A percentile compares a stretch with the other conserved stretches of the same genome.
Evolutionary conservation across 1,140 invertebrate genomes (phyloP).

Genomic region (Neocloeon triangulifer): DNA sequence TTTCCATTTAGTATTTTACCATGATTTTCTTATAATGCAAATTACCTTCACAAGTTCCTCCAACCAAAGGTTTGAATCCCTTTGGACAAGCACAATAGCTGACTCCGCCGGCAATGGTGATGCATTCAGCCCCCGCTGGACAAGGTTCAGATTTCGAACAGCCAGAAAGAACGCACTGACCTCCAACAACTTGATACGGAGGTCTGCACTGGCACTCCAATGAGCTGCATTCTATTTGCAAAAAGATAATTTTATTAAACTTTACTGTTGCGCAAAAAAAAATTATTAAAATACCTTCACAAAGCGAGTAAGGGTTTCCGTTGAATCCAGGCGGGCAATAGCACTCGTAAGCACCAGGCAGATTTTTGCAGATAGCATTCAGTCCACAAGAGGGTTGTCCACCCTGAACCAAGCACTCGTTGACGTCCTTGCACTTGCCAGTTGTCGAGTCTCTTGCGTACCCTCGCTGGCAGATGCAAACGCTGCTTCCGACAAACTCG

Average conservation of each 20-base stretch:
- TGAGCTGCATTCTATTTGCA: conserved; percentile 41
- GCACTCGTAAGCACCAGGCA: conserved; percentile 84
- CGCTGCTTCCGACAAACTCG: conserved; percentile 40
- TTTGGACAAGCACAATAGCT: conserved; percentile 75
- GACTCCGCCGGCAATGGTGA: conserved; percentile 67
- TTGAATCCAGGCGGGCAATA: conserved; percentile 67
- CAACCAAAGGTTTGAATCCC: conserved; percentile 42
- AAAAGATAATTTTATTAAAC: conserved; percentile 6
- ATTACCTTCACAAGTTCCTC: conserved; percentile 45
- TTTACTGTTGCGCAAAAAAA: conserved; percentile 1
- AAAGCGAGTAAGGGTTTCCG: conserved; percentile 68
- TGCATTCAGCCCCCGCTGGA: conserved; percentile 61
- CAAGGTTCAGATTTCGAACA: conserved; percentile 56
- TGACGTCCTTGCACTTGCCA: conserved; percentile 60
- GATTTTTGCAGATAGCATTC: conserved; percentile 75
- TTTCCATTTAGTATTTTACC: background rate
- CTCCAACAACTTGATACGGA: conserved; percentile 60
- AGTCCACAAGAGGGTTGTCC: conserved; percentile 57
- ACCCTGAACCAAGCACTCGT: conserved; percentile 57
- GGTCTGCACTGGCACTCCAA: conserved; percentile 67
- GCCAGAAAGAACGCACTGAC: conserved; percentile 53
- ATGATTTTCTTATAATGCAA: conserved; percentile 3
- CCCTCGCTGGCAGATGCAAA: conserved; percentile 70
- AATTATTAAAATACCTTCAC: conserved; percentile 28
- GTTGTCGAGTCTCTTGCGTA: conserved; percentile 42